Percentiles rank a stretch among this genome's conserved stretches.
Evolutionary conservation across 2,113 vertebrate species (phyloP).

Genomic region (Corythornis cristatus): DNA sequence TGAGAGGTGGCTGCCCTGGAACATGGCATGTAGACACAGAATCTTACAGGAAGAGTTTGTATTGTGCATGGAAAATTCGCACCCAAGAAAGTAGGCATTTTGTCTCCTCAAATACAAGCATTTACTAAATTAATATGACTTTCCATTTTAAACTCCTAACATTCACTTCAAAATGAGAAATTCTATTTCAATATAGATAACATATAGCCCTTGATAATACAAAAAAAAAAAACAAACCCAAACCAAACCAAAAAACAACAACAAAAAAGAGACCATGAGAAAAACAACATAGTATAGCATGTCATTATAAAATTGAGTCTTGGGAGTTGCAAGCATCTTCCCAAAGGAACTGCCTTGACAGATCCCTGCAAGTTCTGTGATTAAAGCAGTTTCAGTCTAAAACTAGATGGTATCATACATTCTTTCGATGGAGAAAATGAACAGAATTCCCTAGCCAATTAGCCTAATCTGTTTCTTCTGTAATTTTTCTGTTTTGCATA

Average conservation of each 20-base stretch:
- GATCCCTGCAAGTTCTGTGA: background rate
- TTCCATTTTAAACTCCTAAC: background rate
- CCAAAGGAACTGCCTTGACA: background rate
- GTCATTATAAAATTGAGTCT: background rate
- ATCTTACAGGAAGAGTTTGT: background rate
- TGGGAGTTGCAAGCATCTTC: background rate
- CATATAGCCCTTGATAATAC: background rate
- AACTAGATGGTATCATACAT: background rate
- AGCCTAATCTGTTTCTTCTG: slow-evolving; percentile 35
- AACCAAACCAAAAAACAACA: too few species aligned
- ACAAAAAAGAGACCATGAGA: background rate
- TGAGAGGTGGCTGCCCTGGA: background rate
- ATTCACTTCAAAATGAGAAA: background rate
- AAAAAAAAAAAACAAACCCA: too few species aligned
- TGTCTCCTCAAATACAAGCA: background rate
- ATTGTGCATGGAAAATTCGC: background rate
- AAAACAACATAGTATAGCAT: background rate
- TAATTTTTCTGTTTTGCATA: slow-evolving; percentile 39
- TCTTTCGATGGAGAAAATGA: background rate
- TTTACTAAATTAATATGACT: background rate
- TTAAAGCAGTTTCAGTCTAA: background rate
- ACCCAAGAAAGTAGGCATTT: background rate
- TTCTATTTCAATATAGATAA: background rate
- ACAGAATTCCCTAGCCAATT: slow-evolving; percentile 23
- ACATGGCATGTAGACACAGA: background rate